These are phyloP conservation scores for Diplodus puntazzo DNA, from an alignment of 2,797 vertebrate species.

Conservation along the genomic window DNA sequence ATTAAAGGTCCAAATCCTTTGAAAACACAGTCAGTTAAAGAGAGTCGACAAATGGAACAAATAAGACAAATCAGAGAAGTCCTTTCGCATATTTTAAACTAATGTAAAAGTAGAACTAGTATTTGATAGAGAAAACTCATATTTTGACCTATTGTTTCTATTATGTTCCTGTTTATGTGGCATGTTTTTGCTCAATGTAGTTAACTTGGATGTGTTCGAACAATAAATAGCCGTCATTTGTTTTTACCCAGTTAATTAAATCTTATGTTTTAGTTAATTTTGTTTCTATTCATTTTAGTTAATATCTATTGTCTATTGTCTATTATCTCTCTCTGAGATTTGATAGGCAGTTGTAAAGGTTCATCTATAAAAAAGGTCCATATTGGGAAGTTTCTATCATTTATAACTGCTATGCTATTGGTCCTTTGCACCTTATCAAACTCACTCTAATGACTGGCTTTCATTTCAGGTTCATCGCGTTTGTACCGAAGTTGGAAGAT, in stretches of 20 bases:
- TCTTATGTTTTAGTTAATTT: background rate
- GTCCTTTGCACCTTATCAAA: no score
- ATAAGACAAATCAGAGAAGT: background rate
- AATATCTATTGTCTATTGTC: no score
- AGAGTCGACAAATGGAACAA: background rate
- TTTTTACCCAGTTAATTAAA: background rate
- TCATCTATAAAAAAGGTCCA: no score
- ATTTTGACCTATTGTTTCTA: background rate
- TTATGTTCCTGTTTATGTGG: background rate
- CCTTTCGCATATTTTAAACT: background rate
- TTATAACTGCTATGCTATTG: no score
- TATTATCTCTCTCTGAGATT: no score
- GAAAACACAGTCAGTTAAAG: background rate
- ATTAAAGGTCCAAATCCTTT: background rate
- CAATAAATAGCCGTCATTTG: background rate
- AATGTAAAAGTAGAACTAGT: background rate
- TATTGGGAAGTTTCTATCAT: no score
- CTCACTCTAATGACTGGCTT: no score
- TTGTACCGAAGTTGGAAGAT: no score
- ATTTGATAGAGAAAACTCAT: background rate
- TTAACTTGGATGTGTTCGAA: background rate
- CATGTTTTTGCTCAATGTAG: no score
- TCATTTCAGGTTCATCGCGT: no score
- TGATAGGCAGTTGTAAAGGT: no score
- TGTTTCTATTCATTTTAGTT: background rate